phyloP scores from a whole-genome alignment of 2,888 invertebrate species.

The Chalcis sispes region DNA sequence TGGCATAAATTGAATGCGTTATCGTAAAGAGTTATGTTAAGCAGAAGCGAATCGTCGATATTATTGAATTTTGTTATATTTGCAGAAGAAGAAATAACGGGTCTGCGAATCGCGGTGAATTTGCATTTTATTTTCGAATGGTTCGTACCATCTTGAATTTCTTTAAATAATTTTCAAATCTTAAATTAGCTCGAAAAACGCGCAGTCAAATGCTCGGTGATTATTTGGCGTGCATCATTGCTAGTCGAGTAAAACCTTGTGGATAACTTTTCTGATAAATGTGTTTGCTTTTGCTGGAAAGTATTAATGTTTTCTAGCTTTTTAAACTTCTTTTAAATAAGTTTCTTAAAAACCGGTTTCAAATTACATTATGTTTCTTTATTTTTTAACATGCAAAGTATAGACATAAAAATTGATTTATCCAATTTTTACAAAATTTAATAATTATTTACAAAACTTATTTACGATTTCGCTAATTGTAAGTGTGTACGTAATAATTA shows the following conservation, averaged over 20 bases:
- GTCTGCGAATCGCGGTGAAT: too few relatives aligned
- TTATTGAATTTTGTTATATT: constrained; percentile 30
- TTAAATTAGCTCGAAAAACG: neutral
- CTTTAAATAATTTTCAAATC: constrained; percentile 35
- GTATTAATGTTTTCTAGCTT: too few relatives aligned
- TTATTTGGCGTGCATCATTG: neutral
- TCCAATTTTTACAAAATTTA: too few relatives aligned
- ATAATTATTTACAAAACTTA: too few relatives aligned
- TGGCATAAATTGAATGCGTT: neutral
- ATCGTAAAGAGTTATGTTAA: constrained; percentile 28
- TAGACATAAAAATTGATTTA: too few relatives aligned
- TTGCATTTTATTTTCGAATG: constrained; percentile 38
- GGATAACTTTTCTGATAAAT: neutral
- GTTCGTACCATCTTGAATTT: neutral
- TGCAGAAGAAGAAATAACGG: neutral
- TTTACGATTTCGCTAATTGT: too few relatives aligned
- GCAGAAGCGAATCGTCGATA: constrained; percentile 12
- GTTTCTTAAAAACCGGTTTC: too few relatives aligned
- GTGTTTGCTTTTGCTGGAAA: neutral
- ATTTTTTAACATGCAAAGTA: too few relatives aligned
- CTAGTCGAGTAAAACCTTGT: neutral
- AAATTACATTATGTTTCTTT: too few relatives aligned
- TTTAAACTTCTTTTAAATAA: too few relatives aligned
- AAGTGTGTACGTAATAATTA: too few relatives aligned
- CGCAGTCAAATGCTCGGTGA: neutral